Conservation (phyloP, 2,888 invertebrate species). For the Apoderus coryli region DNA sequence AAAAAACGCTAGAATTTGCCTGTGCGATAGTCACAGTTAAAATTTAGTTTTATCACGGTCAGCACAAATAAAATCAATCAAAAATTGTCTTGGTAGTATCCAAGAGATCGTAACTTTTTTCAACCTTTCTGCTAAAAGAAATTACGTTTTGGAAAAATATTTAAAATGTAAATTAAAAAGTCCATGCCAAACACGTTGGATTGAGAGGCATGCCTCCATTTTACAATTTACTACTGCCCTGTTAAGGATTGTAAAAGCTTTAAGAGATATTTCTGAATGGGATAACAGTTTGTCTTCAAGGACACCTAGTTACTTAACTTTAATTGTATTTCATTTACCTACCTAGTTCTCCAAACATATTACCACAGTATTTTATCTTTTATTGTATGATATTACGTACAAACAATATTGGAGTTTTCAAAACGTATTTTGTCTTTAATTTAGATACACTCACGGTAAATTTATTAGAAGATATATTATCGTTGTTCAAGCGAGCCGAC, state of each 20-base stretch:
- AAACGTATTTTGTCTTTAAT: too few relatives aligned
- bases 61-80: conserved; percentile 3
- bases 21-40: conserved; percentile 5
- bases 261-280: conserved; percentile 1
- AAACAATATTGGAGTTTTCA: too few relatives aligned
- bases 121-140: neutral
- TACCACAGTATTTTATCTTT: too few relatives aligned
- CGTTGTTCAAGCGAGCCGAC: too few relatives aligned
- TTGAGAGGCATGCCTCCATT: conserved; percentile 7
- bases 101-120: conserved; percentile 4
- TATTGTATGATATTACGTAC: too few relatives aligned
- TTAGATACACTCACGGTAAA: too few relatives aligned
- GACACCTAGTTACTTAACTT: conserved; percentile 4
- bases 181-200: conserved; percentile 8
- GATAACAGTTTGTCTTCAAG: neutral
- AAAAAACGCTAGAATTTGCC: conserved; percentile 7
- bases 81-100: conserved; percentile 5
- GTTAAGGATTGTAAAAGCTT: conserved; percentile 3
- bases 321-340: too few relatives aligned
- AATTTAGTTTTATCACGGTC: conserved; percentile 6
- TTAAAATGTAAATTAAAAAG: conserved; percentile 5
- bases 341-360: too few relatives aligned
- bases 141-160: conserved; percentile 2
- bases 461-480: too few relatives aligned
- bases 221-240: conserved; percentile 5